These are phyloP conservation scores for Melanostigma gelatinosum DNA, from an alignment of 2,113 vertebrate genomes.

Conservation along the genomic window DNA sequence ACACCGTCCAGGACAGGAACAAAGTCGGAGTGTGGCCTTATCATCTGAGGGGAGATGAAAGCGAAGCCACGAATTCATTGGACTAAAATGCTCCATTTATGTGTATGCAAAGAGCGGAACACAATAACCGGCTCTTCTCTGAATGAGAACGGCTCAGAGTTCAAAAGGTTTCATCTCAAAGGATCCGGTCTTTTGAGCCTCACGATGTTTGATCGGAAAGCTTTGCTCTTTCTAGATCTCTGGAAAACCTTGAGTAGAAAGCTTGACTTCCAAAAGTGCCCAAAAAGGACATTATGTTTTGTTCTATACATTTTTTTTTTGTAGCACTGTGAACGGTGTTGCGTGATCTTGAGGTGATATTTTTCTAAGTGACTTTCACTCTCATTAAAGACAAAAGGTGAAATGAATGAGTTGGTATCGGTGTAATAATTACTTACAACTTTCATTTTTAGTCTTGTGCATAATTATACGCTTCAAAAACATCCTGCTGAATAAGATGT, in stretches of 20 bases:
- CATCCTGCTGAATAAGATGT: not conserved
- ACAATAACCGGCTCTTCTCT: conserved; percentile 43
- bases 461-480: not conserved
- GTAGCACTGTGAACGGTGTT: not conserved
- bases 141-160: conserved; percentile 41
- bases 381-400: not conserved
- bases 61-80: conserved; percentile 53
- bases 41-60: conserved; percentile 67
- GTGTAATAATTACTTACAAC: not conserved
- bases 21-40: conserved; percentile 61
- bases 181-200: conserved; percentile 37
- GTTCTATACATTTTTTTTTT: not conserved
- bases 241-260: conserved; percentile 21
- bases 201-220: conserved; percentile 35
- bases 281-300: not conserved
- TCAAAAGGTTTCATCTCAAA: conserved; percentile 61
- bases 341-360: not conserved
- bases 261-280: conserved; percentile 13
- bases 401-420: not conserved
- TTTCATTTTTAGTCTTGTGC: not conserved
- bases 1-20: conserved; percentile 52
- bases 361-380: not conserved
- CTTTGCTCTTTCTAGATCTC: conserved; percentile 1
- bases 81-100: conserved; percentile 64
- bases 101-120: conserved; percentile 64